These are phyloP conservation scores for Falco concolor DNA, from an alignment of 2,797 vertebrate species.

Conservation along the genomic window DNA sequence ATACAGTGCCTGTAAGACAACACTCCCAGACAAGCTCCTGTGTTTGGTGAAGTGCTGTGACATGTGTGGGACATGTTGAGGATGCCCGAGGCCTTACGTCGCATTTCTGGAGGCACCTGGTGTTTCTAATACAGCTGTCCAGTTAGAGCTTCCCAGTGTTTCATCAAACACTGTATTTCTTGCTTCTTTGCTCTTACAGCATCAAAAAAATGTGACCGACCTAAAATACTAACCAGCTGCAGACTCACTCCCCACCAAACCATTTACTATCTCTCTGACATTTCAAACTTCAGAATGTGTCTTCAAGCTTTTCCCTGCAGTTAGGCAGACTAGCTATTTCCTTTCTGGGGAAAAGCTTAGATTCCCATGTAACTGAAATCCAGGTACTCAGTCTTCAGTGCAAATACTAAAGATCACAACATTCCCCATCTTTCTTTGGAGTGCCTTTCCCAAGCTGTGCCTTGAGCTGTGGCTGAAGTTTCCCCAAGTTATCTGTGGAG, in stretches of 20 bases:
- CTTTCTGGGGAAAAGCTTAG: neutral
- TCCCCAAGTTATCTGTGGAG: neutral
- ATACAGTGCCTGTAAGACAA: too few species aligned
- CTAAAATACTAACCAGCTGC: neutral
- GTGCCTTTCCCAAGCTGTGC: neutral
- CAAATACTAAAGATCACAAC: neutral
- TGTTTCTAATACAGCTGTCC: neutral
- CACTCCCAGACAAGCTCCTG: neutral
- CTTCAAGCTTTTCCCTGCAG: neutral
- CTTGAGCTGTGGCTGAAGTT: neutral
- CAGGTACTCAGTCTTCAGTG: neutral
- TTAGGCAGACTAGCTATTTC: neutral
- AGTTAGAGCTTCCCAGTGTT: neutral
- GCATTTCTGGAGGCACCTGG: neutral
- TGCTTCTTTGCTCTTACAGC: neutral
- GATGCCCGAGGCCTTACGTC: rapidly evolving
- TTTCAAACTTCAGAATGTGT: neutral
- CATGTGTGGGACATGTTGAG: rapidly evolving
- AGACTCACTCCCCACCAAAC: neutral
- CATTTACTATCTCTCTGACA: neutral
- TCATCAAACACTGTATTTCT: neutral
- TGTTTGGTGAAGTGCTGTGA: neutral
- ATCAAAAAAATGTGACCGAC: neutral
- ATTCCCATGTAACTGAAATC: neutral
- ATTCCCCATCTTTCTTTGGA: neutral